A percentile compares a stretch with the other conserved stretches of the same genome.
Conservation (phyloP, 2,797 vertebrate species). For the Acipenser oxyrinchus region DNA sequence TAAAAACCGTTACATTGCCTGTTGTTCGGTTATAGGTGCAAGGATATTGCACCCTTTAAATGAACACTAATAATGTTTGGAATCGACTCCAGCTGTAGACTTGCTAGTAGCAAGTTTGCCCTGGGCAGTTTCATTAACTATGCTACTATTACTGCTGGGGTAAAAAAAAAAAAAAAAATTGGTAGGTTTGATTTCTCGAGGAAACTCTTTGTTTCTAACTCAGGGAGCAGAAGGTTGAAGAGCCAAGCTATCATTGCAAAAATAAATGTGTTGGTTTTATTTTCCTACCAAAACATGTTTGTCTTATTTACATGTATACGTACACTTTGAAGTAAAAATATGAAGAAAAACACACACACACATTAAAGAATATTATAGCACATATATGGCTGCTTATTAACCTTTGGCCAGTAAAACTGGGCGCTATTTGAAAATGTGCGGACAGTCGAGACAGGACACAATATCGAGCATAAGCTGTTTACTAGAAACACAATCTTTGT, state of each 20-base stretch:
- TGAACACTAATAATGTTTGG: constrained; percentile 39
- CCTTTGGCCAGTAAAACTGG: no score
- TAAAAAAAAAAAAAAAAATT: constrained; percentile 22
- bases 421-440: no score
- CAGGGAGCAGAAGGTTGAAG: constrained; percentile 63
- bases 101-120: constrained; percentile 34
- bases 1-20: not conserved
- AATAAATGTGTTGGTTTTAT: constrained; percentile 42
- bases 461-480: no score
- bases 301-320: not conserved
- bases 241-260: constrained; percentile 40
- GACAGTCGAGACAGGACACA: no score
- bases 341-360: no score
- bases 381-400: no score
- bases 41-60: constrained; percentile 25
- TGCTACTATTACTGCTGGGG: no score
- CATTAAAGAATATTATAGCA: no score
- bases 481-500: no score
- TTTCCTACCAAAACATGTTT: constrained; percentile 25
- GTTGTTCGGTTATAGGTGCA: constrained; percentile 17
- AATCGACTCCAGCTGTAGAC: constrained; percentile 35
- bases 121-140: no score
- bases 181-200: constrained; percentile 37
- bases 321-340: no score
- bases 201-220: constrained; percentile 63